Conservation (phyloP, 2,888 invertebrate species). For the Netelia melanura region DNA sequence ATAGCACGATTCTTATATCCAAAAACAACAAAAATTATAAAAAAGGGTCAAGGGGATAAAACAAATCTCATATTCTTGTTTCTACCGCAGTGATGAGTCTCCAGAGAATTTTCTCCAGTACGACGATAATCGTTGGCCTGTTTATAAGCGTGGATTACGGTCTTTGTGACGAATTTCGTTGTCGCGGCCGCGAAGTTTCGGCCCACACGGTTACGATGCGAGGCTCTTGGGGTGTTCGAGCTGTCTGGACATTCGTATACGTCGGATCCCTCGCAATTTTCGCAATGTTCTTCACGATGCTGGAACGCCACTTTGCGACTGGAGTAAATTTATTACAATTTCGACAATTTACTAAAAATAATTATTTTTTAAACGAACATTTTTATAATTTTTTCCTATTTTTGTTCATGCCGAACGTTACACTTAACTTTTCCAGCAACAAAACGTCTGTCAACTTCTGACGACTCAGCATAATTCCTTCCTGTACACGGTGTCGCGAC, state of each 20-base stretch:
- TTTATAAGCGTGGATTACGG: slow-evolving; percentile 88
- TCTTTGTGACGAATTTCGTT: slow-evolving; percentile 87
- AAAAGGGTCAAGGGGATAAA: not conserved
- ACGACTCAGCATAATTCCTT: slow-evolving; percentile 82
- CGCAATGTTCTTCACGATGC: slow-evolving; percentile 86
- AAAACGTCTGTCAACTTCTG: slow-evolving; percentile 78
- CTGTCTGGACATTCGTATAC: slow-evolving; percentile 87
- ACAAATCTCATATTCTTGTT: slow-evolving; percentile 34
- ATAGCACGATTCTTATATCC: too few relatives aligned
- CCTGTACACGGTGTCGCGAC: slow-evolving; percentile 86
- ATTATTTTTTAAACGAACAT: not conserved
- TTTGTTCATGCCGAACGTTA: slow-evolving; percentile 36
- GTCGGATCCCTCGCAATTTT: slow-evolving; percentile 86
- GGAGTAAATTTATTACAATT: slow-evolving; percentile 78
- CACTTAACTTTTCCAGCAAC: slow-evolving; percentile 74
- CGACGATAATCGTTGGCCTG: slow-evolving; percentile 87
- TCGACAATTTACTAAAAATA: not conserved
- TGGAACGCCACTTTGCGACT: slow-evolving; percentile 84
- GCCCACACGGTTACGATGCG: slow-evolving; percentile 76
- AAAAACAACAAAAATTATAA: too few relatives aligned
- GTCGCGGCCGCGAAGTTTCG: slow-evolving; percentile 85
- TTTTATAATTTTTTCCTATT: slow-evolving; percentile 74
- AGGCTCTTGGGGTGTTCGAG: slow-evolving; percentile 85
- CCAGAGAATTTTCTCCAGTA: slow-evolving; percentile 87
- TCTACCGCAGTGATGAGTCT: slow-evolving; percentile 86